A percentile compares a stretch with the other conserved stretches of the same genome.
phyloP scores from a whole-genome alignment of 2,888 invertebrate species.

The Papilio demoleus region DNA sequence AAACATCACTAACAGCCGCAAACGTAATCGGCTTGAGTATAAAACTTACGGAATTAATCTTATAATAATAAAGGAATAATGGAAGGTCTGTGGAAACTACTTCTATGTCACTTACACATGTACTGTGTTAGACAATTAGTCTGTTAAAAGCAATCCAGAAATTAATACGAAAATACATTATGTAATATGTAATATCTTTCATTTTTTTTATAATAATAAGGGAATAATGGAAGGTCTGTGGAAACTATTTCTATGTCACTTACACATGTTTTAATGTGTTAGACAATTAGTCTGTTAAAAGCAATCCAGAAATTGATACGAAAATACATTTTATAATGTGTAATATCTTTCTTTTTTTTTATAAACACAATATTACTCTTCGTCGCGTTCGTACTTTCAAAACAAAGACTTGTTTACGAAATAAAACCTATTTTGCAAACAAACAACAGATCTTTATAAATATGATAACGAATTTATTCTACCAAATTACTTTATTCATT shows the following conservation, averaged over 20 bases:
- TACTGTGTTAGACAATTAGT: too few relatives aligned
- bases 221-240: too few relatives aligned
- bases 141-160: too few relatives aligned
- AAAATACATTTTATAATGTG: not conserved
- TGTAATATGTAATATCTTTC: too few relatives aligned
- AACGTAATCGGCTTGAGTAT: too few relatives aligned
- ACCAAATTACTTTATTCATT: conserved; percentile 7
- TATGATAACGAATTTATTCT: conserved; percentile 11
- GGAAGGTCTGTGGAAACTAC: too few relatives aligned
- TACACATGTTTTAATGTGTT: too few relatives aligned
- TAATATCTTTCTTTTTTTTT: not conserved
- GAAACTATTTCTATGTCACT: too few relatives aligned
- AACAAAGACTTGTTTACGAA: not conserved
- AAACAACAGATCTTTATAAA: conserved; percentile 6
- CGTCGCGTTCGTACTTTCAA: conserved; percentile 1
- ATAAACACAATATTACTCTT: not conserved
- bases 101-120: too few relatives aligned
- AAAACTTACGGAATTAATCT: not conserved
- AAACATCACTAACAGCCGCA: not conserved
- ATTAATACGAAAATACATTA: too few relatives aligned
- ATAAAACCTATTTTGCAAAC: not conserved
- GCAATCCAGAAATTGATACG: not conserved
- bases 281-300: too few relatives aligned
- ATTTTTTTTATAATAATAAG: too few relatives aligned
- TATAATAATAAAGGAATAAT: not conserved